A percentile compares a stretch with the other conserved stretches of the same genome.
Evolutionary conservation across 2,797 vertebrate species (phyloP).

Genomic region (Hippopotamyrus pictus): DNA sequence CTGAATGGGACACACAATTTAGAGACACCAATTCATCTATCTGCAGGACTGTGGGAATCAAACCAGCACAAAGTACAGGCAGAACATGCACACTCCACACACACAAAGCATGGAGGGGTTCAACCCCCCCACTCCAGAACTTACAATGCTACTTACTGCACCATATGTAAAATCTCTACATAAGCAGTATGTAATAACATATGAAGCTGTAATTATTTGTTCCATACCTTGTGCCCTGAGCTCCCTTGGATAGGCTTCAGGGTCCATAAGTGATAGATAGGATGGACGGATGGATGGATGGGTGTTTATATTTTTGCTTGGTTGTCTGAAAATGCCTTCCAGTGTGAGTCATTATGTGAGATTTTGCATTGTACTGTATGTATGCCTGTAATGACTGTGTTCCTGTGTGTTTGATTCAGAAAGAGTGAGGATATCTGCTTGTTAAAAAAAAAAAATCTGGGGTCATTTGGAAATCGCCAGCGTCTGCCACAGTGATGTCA

Average conservation of each 20-base stretch:
- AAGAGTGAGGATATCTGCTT: background rate
- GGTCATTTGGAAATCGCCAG: background rate
- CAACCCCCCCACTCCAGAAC: background rate
- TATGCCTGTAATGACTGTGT: background rate
- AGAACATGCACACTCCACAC: background rate
- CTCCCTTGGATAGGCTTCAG: background rate
- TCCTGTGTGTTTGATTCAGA: background rate
- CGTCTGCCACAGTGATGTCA: background rate
- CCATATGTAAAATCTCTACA: background rate
- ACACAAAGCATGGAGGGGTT: background rate
- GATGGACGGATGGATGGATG: background rate
- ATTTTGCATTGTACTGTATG: background rate
- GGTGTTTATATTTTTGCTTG: background rate
- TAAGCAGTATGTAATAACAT: background rate
- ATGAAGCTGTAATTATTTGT: background rate
- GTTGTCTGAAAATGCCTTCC: background rate
- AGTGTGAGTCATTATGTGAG: background rate
- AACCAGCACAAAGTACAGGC: background rate
- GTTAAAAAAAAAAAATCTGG: constrained; percentile 1
- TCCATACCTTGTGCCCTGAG: background rate
- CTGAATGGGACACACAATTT: background rate
- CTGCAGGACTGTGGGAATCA: background rate
- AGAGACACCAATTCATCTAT: background rate
- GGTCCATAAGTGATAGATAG: background rate
- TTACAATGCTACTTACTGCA: background rate